Evolutionary conservation across 2,113 vertebrate genomes (phyloP), one percentile per base, ranked within the genome.

Genomic region (Ammodytes dubius): DNA sequence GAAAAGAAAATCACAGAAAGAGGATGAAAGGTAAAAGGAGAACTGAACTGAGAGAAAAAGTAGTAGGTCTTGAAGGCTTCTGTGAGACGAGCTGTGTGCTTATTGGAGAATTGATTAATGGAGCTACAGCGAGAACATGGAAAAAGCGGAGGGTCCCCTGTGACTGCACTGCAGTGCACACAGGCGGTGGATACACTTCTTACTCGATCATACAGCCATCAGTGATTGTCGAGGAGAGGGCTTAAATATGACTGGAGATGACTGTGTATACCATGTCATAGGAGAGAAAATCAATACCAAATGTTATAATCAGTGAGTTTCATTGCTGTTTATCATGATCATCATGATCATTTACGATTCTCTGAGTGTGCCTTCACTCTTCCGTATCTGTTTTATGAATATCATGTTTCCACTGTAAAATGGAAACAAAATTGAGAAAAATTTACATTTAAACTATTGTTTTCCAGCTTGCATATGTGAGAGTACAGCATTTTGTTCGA

Each of bases 41-140:
- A 61, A 43, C 12, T 17, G 43, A 57, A n/a, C 17, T 46, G 60
- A 59, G 37, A 35, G 6, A 11, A 7, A 59, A 72, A 13, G 60
- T 27, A 19, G 42, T 5, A 13, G 14, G 64, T 53, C 46, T 78
- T 5, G 4, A 53, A 68, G 5, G 63, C 56, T 52, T 8, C 45
- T 47, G 54, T 4, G 14, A 59, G 64, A 64, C 50, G 6, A 69
- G 54, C 42, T 7, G 1, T 52, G 56, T 49, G 35, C 57, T 82
- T 88, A 80, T 73, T 77, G 81, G 80, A 84, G 52, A 79, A 88
- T 80, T 87, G 87, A 91, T 88, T 84, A 71, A 89, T 91, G 88
- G 74, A 60, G 53, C 58, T 27, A 8, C 3, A 52, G 52, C 15
- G 3, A 75, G 82, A 82, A 79, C 46, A 70, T 67, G 43, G 70